Evolutionary conservation across 2,797 vertebrate genomes (phyloP), one percentile per base, ranked within the genome.

Genomic region (Pachyuromys duprasi): DNA sequence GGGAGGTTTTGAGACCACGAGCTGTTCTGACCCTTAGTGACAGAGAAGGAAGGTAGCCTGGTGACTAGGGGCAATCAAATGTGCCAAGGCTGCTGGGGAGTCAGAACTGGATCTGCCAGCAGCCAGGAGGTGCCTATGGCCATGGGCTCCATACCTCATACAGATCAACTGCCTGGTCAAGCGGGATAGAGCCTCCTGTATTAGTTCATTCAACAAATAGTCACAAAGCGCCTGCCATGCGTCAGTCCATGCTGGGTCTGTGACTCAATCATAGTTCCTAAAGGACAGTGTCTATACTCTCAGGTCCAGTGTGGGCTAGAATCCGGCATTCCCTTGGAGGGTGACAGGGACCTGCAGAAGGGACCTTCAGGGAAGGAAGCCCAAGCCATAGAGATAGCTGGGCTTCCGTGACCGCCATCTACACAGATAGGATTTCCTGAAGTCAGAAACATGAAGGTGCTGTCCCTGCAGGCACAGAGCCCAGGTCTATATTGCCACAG

Each of bases 141-240:
- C 20, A 8, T 20, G 24, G 42, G 18, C 45, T 78, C 28, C 1
- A 26, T 12, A 20, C 70, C 72, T 45, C n/a, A 63, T 6, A 55
- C 33, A 42, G 62, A 78, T n/a, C 87, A 26, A 24, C 17, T 57
- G 17, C 45, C 67, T 7, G 8, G 31, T 55, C 39, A 5, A 53
- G 78, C 1, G 1, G 39, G 86, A 57, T 14, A 88, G 17, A 93
- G 18, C 36, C 74, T 26, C 5, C 20, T 49, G 90, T 26, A 55
- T 69, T 55, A 39, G 70, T 60, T 89, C 86, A 70, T 65, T 89
- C n/a, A 86, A 87, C 20, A 95, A 69, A 76, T 33, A 74, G 31
- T 86, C 33, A n/a, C 4, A 42, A 22, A 90, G 31, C 12, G n/a
- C 28, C 18, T 70, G 28, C 36, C 33, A 18, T 79, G 65, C 33